Conservation (phyloP, 35 echinoderm and acorn worm genomes). For the Strongylocentrotus purpuratus region DNA sequence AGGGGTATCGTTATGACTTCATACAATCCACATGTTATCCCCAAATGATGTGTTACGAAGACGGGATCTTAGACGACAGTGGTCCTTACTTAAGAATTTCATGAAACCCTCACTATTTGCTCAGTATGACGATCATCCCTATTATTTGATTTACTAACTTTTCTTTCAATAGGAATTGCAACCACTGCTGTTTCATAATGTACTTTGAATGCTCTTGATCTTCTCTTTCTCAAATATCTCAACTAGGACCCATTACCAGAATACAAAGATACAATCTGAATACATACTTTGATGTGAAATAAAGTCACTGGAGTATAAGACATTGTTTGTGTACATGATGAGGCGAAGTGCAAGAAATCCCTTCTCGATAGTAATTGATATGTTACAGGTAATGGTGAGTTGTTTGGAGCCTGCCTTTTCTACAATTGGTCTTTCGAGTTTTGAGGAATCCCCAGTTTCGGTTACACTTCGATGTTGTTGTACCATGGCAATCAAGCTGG, state of each 20-base stretch:
- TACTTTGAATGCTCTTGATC: no score
- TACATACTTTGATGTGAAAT: background rate
- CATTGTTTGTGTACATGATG: background rate
- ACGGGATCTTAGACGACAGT: background rate
- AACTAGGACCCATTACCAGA: no score
- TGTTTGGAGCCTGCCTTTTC: background rate
- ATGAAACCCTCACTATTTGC: background rate
- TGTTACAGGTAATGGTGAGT: background rate
- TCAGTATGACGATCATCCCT: background rate
- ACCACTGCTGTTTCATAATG: no score
- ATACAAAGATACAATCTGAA: background rate
- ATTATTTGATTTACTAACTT: no score
- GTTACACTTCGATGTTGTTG: background rate
- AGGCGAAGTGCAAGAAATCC: background rate
- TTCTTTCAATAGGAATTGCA: no score
- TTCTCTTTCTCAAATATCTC: no score
- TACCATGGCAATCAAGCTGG: background rate
- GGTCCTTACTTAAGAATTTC: background rate
- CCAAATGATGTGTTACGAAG: background rate
- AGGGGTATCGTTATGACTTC: background rate
- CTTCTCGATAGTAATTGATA: background rate
- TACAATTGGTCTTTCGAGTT: background rate
- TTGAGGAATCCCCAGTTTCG: constrained; percentile 2
- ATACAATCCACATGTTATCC: background rate
- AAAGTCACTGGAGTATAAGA: background rate